A percentile compares a stretch with the other conserved stretches of the same genome.
Evolutionary conservation across 2,113 vertebrate genomes (phyloP).

Genomic region (Bos javanicus): DNA sequence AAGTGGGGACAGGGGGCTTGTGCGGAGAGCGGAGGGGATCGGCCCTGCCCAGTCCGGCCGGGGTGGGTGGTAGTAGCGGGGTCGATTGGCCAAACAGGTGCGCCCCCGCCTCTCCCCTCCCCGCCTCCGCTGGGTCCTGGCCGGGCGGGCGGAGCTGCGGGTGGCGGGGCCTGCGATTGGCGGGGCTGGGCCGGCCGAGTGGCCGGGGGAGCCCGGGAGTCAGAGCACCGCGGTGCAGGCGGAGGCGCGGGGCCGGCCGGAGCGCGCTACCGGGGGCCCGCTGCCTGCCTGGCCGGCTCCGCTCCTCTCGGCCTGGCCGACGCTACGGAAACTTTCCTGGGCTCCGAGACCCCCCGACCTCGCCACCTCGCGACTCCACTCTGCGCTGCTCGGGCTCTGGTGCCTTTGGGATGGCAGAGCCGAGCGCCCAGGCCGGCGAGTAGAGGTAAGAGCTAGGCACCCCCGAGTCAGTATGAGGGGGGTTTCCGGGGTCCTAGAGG

Average conservation of each 20-base stretch:
- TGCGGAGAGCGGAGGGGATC: neutral
- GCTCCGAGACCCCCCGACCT: neutral
- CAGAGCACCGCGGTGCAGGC: neutral
- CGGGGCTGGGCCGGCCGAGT: constrained; percentile 4
- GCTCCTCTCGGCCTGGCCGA: neutral
- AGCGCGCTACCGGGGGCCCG: neutral
- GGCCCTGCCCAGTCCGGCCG: neutral
- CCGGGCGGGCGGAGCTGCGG: constrained; percentile 56
- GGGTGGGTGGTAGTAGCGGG: neutral
- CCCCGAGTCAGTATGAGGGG: neutral
- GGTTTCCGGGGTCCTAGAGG: neutral
- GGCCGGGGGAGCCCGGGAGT: neutral
- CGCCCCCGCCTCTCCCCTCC: constrained; percentile 39
- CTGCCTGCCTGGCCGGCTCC: neutral
- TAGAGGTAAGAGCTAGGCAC: constrained; percentile 57
- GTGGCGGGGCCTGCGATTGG: constrained; percentile 59
- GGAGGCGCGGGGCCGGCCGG: constrained; percentile 32
- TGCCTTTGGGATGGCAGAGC: constrained; percentile 40
- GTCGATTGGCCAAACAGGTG: constrained; percentile 66
- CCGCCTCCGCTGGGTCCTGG: neutral
- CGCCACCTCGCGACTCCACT: neutral
- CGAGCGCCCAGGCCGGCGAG: neutral
- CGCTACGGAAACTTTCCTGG: constrained; percentile 42
- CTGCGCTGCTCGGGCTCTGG: neutral
- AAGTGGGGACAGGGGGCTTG: neutral